Evolutionary conservation across 2,113 vertebrate species (phyloP).

Genomic region (Poecilia latipinna): DNA sequence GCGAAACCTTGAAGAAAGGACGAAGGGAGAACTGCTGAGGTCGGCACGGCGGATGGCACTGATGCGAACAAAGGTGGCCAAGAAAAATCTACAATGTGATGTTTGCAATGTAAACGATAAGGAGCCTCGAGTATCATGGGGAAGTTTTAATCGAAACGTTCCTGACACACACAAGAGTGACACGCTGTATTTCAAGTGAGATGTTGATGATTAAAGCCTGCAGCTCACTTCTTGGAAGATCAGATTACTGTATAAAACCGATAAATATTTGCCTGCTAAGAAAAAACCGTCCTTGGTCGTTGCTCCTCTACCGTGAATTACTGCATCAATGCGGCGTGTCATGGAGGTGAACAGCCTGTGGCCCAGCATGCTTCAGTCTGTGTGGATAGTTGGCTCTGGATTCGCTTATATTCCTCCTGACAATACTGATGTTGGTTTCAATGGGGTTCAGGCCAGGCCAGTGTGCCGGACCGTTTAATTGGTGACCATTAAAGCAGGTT

Average conservation of each 20-base stretch:
- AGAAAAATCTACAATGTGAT: not conserved
- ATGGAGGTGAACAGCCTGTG: not conserved
- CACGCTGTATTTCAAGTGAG: too few relatives aligned
- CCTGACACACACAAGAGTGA: too few relatives aligned
- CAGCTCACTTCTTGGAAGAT: too few relatives aligned
- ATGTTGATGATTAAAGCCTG: too few relatives aligned
- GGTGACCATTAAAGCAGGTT: too few relatives aligned
- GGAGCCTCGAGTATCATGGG: not conserved
- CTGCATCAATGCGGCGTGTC: not conserved
- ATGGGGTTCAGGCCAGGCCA: not conserved
- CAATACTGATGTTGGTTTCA: not conserved
- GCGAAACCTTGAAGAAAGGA: conserved; percentile 25
- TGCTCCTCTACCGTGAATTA: not conserved
- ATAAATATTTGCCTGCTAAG: not conserved
- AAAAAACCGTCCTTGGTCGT: not conserved
- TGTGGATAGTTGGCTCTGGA: too few relatives aligned
- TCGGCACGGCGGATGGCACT: not conserved
- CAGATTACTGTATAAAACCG: too few relatives aligned
- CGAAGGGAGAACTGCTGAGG: conserved; percentile 17
- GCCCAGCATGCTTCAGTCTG: not conserved
- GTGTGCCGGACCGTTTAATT: too few relatives aligned
- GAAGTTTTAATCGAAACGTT: too few relatives aligned
- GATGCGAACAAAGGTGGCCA: conserved; percentile 11
- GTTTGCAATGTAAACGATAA: conserved; percentile 16
- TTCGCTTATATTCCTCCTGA: not conserved